A percentile compares a stretch with the other conserved stretches of the same genome.
Evolutionary conservation across 1,140 invertebrate species (phyloP).

Genomic region (Linepithema humile): DNA sequence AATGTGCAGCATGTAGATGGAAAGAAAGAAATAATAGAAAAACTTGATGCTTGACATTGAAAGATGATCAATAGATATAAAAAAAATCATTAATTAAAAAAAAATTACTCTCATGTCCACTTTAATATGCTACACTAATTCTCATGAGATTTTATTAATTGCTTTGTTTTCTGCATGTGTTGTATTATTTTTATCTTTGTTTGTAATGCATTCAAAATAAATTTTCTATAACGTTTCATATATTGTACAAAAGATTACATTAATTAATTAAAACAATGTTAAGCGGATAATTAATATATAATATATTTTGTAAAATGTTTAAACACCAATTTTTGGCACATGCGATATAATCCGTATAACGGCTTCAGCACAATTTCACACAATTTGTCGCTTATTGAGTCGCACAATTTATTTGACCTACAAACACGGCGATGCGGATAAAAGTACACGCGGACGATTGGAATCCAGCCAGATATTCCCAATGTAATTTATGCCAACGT

Average conservation of each 20-base stretch:
- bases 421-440: slow-evolving; percentile 54
- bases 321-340: slow-evolving; percentile 28
- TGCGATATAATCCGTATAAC: slow-evolving; percentile 19
- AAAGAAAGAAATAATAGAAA: not conserved
- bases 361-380: slow-evolving; percentile 34
- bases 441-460: slow-evolving; percentile 40
- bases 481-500: slow-evolving; percentile 47
- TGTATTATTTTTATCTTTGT: not conserved
- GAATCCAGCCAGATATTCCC: slow-evolving; percentile 51
- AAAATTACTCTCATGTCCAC: not conserved
- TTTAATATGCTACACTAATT: not conserved
- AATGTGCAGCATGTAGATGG: slow-evolving; percentile 15
- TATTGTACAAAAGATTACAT: not conserved
- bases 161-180: no score
- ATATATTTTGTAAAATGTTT: not conserved
- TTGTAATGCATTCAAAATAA: not conserved
- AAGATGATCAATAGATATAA: not conserved
- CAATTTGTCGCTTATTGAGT: slow-evolving; percentile 57
- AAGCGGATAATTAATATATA: not conserved
- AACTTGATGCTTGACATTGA: not conserved
- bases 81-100: not conserved
- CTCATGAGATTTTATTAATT: no score
- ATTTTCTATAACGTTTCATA: not conserved
- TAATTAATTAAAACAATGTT: not conserved
- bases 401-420: slow-evolving; percentile 57